Evolutionary conservation across 2,113 vertebrate genomes (phyloP).

Genomic region (Odocoileus virginianus): DNA sequence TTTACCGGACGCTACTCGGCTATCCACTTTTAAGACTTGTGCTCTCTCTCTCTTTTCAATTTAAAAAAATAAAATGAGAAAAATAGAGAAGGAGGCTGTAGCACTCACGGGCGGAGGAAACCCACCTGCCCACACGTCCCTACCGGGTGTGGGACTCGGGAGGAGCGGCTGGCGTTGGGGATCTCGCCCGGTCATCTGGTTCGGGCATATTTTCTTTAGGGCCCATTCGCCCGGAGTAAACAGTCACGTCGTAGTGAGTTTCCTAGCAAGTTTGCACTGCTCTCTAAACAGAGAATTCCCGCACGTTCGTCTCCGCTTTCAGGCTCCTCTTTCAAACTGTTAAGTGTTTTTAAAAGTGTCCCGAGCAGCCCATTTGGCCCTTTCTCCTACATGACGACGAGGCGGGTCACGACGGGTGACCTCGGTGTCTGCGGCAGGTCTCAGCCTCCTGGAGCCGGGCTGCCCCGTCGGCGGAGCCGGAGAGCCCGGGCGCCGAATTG

Average conservation of each 20-base stretch:
- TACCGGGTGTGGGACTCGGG: not conserved
- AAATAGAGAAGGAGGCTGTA: not conserved
- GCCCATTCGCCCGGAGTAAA: not conserved
- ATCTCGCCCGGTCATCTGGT: not conserved
- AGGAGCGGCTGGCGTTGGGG: not conserved
- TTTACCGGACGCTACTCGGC: constrained; percentile 4
- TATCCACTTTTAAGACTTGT: not conserved
- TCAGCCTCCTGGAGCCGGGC: not conserved
- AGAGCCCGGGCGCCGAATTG: not conserved
- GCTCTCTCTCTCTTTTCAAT: not conserved
- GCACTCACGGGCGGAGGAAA: not conserved
- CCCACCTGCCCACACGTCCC: not conserved
- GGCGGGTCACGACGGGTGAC: not conserved
- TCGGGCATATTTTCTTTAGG: not conserved
- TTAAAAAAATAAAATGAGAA: constrained; percentile 36
- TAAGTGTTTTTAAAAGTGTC: not conserved
- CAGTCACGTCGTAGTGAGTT: constrained; percentile 12
- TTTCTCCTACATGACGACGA: not conserved
- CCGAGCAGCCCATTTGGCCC: not conserved
- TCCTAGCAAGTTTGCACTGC: not conserved
- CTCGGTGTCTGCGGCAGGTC: not conserved
- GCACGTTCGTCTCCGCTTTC: not conserved
- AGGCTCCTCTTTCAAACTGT: not conserved
- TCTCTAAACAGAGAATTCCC: constrained; percentile 31
- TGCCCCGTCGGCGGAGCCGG: not conserved